Percentiles rank a stretch among this genome's conserved stretches.
These are phyloP conservation scores for Alectoris magna DNA, from an alignment of 2,797 vertebrate species.

Conservation along the genomic window DNA sequence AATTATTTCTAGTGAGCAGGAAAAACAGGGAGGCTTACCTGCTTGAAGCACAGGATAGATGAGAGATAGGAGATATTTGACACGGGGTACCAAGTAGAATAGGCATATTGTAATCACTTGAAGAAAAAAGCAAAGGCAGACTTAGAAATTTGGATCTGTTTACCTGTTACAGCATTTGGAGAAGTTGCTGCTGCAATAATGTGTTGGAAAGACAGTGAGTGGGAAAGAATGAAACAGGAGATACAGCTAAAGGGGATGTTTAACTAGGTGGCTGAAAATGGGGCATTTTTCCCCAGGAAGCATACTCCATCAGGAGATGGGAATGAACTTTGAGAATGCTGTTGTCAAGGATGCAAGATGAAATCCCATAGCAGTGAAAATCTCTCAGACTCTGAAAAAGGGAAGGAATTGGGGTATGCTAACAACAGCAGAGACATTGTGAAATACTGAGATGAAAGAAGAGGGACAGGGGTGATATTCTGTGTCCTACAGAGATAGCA, in stretches of 20 bases:
- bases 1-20: not conserved
- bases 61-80: not conserved
- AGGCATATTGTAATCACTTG: too few species aligned
- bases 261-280: not conserved
- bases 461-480: not conserved
- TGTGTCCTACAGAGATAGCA: not conserved
- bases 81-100: not conserved
- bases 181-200: not conserved
- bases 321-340: not conserved
- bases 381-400: not conserved
- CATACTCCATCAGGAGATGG: not conserved
- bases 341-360: not conserved
- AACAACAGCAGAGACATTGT: not conserved
- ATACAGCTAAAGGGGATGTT: not conserved
- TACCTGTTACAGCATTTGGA: not conserved
- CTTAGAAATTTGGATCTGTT: not conserved
- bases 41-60: not conserved
- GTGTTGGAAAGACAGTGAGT: not conserved
- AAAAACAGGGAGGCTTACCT: not conserved
- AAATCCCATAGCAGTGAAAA: not conserved
- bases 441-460: not conserved
- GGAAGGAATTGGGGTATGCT: rapidly evolving
- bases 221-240: not conserved
- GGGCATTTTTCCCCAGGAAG: not conserved
- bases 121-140: not conserved